A percentile compares a stretch with the other conserved stretches of the same genome.
Conservation (phyloP, 2,113 vertebrate genomes). For the Talpa occidentalis region DNA sequence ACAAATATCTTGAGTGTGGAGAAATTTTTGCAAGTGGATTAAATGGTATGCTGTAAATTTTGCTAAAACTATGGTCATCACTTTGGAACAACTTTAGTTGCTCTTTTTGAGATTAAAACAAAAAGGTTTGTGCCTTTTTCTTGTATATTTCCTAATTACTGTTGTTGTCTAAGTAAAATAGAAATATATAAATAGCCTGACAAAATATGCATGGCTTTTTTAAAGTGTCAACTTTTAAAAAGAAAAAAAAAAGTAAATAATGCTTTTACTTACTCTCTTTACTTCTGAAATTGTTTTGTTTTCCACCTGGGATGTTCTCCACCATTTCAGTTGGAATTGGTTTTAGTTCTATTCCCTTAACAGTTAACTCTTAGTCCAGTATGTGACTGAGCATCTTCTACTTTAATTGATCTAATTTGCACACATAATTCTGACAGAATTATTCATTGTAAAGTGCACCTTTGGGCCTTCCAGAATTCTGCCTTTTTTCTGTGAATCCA, state of each 20-base stretch:
- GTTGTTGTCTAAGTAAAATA: not conserved
- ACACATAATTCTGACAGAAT: conserved; percentile 79
- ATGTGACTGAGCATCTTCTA: conserved; percentile 78
- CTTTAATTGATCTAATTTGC: conserved; percentile 80
- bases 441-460: conserved; percentile 79
- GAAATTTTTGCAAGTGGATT: not conserved
- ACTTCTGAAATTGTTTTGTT: conserved; percentile 50
- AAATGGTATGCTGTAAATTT: not conserved
- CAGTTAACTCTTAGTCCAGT: conserved; percentile 63
- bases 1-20: not conserved
- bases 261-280: not conserved
- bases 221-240: conserved; percentile 22
- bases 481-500: conserved; percentile 68
- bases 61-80: not conserved
- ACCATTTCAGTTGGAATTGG: conserved; percentile 60
- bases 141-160: not conserved
- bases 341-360: conserved; percentile 71
- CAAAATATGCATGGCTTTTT: not conserved
- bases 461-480: conserved; percentile 63
- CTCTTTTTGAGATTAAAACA: not conserved
- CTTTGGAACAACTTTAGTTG: not conserved
- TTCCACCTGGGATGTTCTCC: conserved; percentile 36
- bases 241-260: conserved; percentile 43
- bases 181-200: not conserved
- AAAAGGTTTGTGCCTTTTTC: not conserved